Evolutionary conservation across 2,113 vertebrate species (phyloP).

Genomic region (Marcusenius ussheri): DNA sequence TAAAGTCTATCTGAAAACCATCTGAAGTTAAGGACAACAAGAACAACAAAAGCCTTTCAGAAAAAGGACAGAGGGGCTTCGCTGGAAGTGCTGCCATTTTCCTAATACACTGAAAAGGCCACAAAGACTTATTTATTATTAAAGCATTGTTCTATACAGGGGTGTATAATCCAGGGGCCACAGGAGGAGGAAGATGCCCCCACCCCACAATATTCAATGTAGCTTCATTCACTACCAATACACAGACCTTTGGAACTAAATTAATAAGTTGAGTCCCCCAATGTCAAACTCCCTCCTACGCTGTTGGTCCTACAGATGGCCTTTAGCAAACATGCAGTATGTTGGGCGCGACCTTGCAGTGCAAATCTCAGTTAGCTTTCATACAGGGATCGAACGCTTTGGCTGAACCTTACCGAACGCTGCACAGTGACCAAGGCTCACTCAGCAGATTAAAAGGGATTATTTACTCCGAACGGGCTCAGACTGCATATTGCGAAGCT

Average conservation of each 20-base stretch:
- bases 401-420: background rate
- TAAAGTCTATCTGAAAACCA: background rate
- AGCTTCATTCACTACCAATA: background rate
- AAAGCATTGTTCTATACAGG: background rate
- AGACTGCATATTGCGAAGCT: background rate
- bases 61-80: background rate
- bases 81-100: background rate
- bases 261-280: background rate
- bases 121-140: background rate
- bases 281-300: background rate
- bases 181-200: background rate
- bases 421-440: background rate
- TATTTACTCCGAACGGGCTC: background rate
- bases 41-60: background rate
- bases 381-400: background rate
- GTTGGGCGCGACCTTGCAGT: background rate
- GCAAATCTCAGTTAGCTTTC: background rate
- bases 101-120: background rate
- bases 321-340: background rate
- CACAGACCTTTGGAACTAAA: background rate
- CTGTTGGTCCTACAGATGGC: background rate
- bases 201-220: background rate
- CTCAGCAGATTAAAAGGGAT: background rate
- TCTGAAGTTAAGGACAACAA: background rate
- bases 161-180: background rate